These are phyloP conservation scores for Hyphantria cunea DNA, from an alignment of 1,140 invertebrate genomes.

Conservation along the genomic window DNA sequence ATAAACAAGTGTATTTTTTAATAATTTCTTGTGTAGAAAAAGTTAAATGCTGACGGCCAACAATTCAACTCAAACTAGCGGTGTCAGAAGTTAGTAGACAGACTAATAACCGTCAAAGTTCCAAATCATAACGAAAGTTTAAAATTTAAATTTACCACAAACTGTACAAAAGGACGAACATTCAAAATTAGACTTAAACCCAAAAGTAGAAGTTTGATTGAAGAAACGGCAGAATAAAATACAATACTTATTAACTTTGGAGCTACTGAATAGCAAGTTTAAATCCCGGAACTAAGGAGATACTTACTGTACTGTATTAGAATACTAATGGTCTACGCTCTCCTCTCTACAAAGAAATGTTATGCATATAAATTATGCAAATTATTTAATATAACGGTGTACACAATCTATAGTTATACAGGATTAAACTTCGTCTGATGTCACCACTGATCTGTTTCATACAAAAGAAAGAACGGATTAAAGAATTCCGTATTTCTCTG, in stretches of 20 bases:
- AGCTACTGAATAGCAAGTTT: conserved; percentile 13
- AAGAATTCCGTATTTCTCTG: conserved; percentile 14
- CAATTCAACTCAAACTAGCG: too few relatives aligned
- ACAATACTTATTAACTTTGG: conserved; percentile 7
- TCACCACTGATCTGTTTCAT: neutral
- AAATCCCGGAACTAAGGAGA: conserved; percentile 7
- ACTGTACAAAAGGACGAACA: too few relatives aligned
- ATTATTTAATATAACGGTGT: conserved; percentile 13
- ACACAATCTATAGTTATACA: conserved; percentile 5
- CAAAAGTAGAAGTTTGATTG: conserved; percentile 1
- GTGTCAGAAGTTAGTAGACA: too few relatives aligned
- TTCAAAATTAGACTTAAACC: neutral
- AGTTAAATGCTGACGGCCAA: too few relatives aligned
- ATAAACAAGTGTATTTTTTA: neutral
- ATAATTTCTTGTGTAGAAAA: neutral
- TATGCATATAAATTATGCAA: conserved; percentile 25
- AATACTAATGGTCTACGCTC: conserved; percentile 18
- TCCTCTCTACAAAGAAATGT: conserved; percentile 16
- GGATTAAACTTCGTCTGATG: neutral
- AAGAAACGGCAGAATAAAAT: conserved; percentile 11
- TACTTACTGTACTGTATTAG: conserved; percentile 20
- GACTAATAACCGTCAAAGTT: too few relatives aligned
- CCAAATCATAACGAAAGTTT: too few relatives aligned
- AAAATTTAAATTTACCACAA: too few relatives aligned
- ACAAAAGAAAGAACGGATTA: conserved; percentile 16